Base-by-base conservation (phyloP, 64 coral and sea anemone species). In the Platygyra sinensis region DNA sequence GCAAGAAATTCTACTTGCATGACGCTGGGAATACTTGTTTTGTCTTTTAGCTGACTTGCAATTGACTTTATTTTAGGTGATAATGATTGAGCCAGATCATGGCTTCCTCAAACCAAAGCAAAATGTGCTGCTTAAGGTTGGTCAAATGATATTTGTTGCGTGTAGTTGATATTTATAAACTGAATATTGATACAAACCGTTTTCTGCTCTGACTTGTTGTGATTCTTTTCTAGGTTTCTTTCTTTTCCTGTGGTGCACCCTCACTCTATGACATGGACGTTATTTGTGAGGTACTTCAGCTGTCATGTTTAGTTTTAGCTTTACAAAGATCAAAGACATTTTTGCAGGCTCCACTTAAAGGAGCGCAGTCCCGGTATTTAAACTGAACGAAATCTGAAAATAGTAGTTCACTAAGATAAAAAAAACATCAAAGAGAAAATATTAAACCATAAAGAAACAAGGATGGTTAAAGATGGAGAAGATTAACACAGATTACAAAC, bases 71-170 rank as follows among this genome's bases (percentile, higher is more conserved):
- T 80, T 77, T 42, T 51, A 96, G 95, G 95, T 96, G 11, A 9
- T 96, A 31, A 82, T 91, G 75, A 96, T 96, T 14, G 95, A 96
- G 46, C 95, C 95, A 67, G 95, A 93, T 73, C 91, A 96, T 10
- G 95, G 95, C 27, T 90, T 94, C 64, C 83, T 96, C 10, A 81
- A 89, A 15, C 95, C 95, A 54, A 72, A 73, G 64, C 88, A 96
- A 79, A 89, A 82, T 80, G 80, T 91, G 20, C 78, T 96, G 76
- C 89, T 96, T 0, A 96, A 94, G 91, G 95, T 96, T 59, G 59
- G 74, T 86, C 27, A 22, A 6, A 72, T 86, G 6, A 39, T 17
- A 60, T 49, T 13, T 33, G 28, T 72, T 67, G 20, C 54, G 11
- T 72, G 22, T 38, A 20, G 7, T 54, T 54, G 52, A 54, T 7